phyloP scores from a whole-genome alignment of 2,797 vertebrate species.

The Pristis pectinata region DNA sequence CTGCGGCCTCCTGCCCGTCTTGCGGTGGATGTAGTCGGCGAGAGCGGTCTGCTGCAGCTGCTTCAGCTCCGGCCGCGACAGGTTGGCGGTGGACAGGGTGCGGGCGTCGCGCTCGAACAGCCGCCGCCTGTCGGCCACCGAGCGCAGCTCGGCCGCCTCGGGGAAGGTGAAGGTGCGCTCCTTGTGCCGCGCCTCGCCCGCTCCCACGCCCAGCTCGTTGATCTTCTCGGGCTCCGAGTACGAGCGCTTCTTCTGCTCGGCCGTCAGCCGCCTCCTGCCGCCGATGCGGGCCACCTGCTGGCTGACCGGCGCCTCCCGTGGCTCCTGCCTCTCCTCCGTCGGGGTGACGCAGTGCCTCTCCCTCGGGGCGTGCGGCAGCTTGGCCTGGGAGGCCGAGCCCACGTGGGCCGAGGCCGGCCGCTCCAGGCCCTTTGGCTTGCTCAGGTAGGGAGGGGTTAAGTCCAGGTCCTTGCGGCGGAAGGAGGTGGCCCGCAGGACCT shows the following conservation, averaged over 20 bases:
- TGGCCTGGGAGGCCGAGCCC: slow-evolving; percentile 39
- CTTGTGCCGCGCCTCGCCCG: slow-evolving; percentile 57
- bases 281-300: slow-evolving; percentile 64
- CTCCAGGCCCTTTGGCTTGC: slow-evolving; percentile 56
- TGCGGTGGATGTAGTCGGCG: slow-evolving; percentile 79
- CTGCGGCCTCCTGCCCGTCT: slow-evolving; percentile 62
- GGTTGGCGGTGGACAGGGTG: slow-evolving; percentile 47
- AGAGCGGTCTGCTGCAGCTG: slow-evolving; percentile 84
- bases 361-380: slow-evolving; percentile 73
- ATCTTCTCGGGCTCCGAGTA: slow-evolving; percentile 92
- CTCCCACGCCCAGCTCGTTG: slow-evolving; percentile 78
- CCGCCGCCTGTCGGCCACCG: slow-evolving; percentile 76
- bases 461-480: slow-evolving; percentile 70
- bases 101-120: slow-evolving; percentile 73
- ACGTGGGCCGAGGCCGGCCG: slow-evolving; percentile 64
- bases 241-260: slow-evolving; percentile 83
- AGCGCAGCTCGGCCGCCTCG: slow-evolving; percentile 55
- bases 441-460: slow-evolving; percentile 50
- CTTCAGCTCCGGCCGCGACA: slow-evolving; percentile 69
- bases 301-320: slow-evolving; percentile 43
- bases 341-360: slow-evolving; percentile 74
- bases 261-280: slow-evolving; percentile 71
- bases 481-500: slow-evolving; percentile 79
- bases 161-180: slow-evolving; percentile 52
- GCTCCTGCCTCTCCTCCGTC: slow-evolving; percentile 46